A percentile compares a stretch with the other conserved stretches of the same genome.
Evolutionary conservation across 2,797 vertebrate species (phyloP).

Genomic region (Girardinus metallicus): DNA sequence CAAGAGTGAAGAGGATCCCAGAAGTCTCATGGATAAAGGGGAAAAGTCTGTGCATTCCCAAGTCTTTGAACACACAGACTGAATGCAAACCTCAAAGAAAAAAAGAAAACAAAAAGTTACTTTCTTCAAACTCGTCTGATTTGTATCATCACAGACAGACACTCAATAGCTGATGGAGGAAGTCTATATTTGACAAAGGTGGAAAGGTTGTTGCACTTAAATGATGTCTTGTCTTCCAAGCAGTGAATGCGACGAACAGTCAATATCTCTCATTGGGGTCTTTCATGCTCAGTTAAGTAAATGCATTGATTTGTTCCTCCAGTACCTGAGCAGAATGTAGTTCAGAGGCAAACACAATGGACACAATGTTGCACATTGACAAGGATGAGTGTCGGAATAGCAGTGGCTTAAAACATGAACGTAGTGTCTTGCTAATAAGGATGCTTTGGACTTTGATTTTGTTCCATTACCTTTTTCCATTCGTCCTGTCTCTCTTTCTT

Average conservation of each 20-base stretch:
- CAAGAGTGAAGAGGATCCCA: slow-evolving; percentile 34
- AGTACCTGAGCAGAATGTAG: slow-evolving; percentile 82
- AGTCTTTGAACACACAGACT: slow-evolving; percentile 23
- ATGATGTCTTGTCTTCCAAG: slow-evolving; percentile 72
- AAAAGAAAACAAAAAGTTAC: slow-evolving; percentile 48
- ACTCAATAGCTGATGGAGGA: slow-evolving; percentile 66
- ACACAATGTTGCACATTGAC: slow-evolving; percentile 84
- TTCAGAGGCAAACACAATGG: slow-evolving; percentile 79
- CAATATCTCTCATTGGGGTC: slow-evolving; percentile 82
- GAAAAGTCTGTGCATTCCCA: slow-evolving; percentile 36
- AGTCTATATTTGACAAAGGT: slow-evolving; percentile 66
- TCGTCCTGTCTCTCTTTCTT: slow-evolving; percentile 22
- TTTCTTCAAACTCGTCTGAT: slow-evolving; percentile 45
- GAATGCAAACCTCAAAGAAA: slow-evolving; percentile 18
- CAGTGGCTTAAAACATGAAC: slow-evolving; percentile 80
- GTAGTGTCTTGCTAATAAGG: slow-evolving; percentile 74
- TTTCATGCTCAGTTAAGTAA: slow-evolving; percentile 88
- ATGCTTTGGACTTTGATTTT: slow-evolving; percentile 70
- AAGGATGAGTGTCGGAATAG: slow-evolving; percentile 78
- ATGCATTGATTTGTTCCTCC: slow-evolving; percentile 84
- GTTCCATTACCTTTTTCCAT: slow-evolving; percentile 46
- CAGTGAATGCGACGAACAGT: slow-evolving; percentile 69
- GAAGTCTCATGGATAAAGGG: slow-evolving; percentile 29
- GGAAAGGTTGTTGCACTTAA: slow-evolving; percentile 69
- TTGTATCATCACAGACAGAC: slow-evolving; percentile 48